Evolutionary conservation across 2,113 vertebrate species (phyloP).

Genomic region (Coracopsis vasa): DNA sequence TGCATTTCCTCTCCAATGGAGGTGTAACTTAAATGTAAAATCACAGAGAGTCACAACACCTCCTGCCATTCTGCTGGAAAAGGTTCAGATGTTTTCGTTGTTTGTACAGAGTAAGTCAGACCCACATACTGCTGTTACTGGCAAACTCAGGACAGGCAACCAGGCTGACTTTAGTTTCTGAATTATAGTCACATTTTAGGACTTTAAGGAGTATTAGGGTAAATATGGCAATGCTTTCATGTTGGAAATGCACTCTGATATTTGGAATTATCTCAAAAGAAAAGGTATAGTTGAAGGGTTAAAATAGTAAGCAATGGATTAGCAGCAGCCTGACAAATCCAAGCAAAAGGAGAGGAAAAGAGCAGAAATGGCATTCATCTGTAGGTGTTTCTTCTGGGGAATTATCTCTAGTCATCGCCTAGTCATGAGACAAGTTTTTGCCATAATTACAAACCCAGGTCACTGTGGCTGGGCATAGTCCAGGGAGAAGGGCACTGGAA

Average conservation of each 20-base stretch:
- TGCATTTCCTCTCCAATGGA: background rate
- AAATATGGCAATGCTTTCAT: background rate
- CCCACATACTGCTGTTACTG: background rate
- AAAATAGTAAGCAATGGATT: background rate
- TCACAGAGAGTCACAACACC: background rate
- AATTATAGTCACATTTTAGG: background rate
- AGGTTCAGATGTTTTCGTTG: background rate
- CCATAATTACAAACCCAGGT: slow-evolving; percentile 43
- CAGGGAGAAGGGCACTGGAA: slow-evolving; percentile 33
- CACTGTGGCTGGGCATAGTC: slow-evolving; percentile 2
- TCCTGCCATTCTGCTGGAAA: background rate
- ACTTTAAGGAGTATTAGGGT: background rate
- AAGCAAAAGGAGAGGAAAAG: slow-evolving; percentile 19
- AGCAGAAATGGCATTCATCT: slow-evolving; percentile 47
- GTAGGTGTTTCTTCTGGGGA: slow-evolving; percentile 58
- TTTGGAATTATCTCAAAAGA: background rate
- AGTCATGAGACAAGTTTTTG: slow-evolving; percentile 40
- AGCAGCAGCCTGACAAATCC: slow-evolving; percentile 1
- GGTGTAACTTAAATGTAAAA: background rate
- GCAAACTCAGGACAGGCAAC: background rate
- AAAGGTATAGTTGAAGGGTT: slow-evolving; percentile 2
- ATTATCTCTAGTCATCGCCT: slow-evolving; percentile 52
- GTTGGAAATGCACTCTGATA: background rate
- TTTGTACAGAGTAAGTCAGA: background rate
- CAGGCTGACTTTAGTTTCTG: background rate